Percentiles rank a stretch among this genome's conserved stretches.
These are phyloP conservation scores for Mactra quadrangularis DNA, from an alignment of 1,140 invertebrate species.

Conservation along the genomic window DNA sequence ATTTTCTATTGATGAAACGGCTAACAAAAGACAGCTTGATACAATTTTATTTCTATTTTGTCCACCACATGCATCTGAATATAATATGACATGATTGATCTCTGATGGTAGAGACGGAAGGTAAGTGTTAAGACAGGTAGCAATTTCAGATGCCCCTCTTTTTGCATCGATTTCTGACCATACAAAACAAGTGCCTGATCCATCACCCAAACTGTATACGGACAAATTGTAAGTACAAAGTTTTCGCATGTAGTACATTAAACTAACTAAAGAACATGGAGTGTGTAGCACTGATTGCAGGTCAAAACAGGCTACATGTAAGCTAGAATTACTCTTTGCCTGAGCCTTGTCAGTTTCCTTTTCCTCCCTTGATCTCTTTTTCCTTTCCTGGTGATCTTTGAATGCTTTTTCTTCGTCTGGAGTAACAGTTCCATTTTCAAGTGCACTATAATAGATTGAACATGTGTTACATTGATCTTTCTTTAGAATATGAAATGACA, in stretches of 20 bases:
- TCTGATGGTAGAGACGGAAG: constrained; percentile 9
- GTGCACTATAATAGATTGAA: background rate
- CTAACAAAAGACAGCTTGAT: background rate
- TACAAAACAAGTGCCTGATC: constrained; percentile 60
- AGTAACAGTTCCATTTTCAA: no score
- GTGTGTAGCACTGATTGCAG: constrained; percentile 63
- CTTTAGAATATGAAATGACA: background rate
- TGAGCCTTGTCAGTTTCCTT: constrained; percentile 11
- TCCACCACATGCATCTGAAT: constrained; percentile 63
- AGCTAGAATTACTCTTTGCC: constrained; percentile 1
- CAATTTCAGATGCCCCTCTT: constrained; percentile 61
- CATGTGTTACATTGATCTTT: background rate
- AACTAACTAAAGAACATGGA: constrained; percentile 62
- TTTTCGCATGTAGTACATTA: constrained; percentile 74
- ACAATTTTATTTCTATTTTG: constrained; percentile 53
- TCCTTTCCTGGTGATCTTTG: no score
- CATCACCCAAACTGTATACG: constrained; percentile 55
- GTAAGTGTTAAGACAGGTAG: constrained; percentile 33
- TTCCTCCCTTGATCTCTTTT: no score
- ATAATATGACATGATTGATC: constrained; percentile 54
- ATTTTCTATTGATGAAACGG: background rate
- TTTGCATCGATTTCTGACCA: constrained; percentile 72
- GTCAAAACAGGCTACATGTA: constrained; percentile 57
- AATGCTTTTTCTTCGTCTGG: no score
- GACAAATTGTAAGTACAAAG: constrained; percentile 69